These are phyloP conservation scores for Monoplex corrugatus DNA, from an alignment of 2,888 invertebrate species.

Conservation along the genomic window DNA sequence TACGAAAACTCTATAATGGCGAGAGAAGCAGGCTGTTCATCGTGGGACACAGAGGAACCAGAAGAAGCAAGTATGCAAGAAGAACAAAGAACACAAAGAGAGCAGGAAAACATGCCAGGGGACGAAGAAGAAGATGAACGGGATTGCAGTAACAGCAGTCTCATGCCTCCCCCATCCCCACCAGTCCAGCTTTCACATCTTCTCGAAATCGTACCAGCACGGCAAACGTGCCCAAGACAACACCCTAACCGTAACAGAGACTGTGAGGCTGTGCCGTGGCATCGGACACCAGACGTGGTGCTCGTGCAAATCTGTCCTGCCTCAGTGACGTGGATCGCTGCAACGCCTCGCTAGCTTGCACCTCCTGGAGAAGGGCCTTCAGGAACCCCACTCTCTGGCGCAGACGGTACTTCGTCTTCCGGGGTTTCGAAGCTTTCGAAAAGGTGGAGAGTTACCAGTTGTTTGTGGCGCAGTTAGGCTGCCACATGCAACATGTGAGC, in stretches of 20 bases:
- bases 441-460: not conserved
- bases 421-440: conserved; percentile 11
- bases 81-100: not conserved
- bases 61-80: not conserved
- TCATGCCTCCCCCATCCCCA: not conserved
- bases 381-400: conserved; percentile 14
- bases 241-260: not conserved
- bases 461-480: conserved; percentile 10
- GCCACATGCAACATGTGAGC: not conserved
- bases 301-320: conserved; percentile 6
- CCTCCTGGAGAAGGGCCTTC: conserved; percentile 7
- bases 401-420: conserved; percentile 24
- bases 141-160: conserved; percentile 35
- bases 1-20: not conserved
- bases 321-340: conserved; percentile 38
- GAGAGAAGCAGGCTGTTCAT: conserved; percentile 9
- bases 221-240: not conserved
- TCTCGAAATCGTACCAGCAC: not conserved
- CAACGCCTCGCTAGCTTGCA: conserved; percentile 25
- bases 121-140: not conserved
- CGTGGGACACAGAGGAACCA: not conserved
- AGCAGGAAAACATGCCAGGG: not conserved
- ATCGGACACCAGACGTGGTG: not conserved
- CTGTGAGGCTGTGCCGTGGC: not conserved
- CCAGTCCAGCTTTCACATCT: not conserved